phyloP scores from a whole-genome alignment of 1,140 invertebrate species.

The Bradynema listronoti region DNA sequence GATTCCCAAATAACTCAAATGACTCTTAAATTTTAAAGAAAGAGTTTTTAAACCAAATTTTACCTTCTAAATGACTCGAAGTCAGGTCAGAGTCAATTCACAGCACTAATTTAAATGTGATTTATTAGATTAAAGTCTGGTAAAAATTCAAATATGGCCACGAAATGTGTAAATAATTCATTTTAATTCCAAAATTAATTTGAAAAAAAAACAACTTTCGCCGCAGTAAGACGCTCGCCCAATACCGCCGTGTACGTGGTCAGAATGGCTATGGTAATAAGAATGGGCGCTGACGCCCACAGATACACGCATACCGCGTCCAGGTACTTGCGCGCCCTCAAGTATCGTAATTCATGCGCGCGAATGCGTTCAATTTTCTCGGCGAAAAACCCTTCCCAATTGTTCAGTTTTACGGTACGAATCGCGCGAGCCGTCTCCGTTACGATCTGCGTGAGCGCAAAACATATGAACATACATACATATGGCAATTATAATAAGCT shows the following conservation, averaged over 20 bases:
- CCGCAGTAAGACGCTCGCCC: slow-evolving; percentile 73
- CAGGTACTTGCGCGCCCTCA: slow-evolving; percentile 80
- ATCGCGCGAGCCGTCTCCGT: slow-evolving; percentile 81
- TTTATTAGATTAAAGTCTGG: too few species aligned
- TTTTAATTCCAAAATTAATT: too few species aligned
- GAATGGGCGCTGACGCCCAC: slow-evolving; percentile 94
- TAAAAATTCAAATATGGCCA: too few species aligned
- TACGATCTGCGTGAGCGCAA: too few species aligned
- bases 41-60: too few species aligned
- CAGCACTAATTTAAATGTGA: too few species aligned
- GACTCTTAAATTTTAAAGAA: too few species aligned
- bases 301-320: slow-evolving; percentile 98
- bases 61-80: too few species aligned
- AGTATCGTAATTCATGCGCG: slow-evolving; percentile 68
- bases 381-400: slow-evolving; percentile 84
- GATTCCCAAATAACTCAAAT: too few species aligned
- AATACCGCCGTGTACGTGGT: slow-evolving; percentile 72
- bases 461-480: too few species aligned
- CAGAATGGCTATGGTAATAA: slow-evolving; percentile 87
- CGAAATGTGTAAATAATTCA: too few species aligned
- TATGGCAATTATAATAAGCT: slow-evolving; percentile 22
- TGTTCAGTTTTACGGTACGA: slow-evolving; percentile 79
- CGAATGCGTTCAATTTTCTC: slow-evolving; percentile 64
- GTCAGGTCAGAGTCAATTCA: too few species aligned
- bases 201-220: slow-evolving; percentile 73